Base-by-base conservation (phyloP, 1,140 invertebrate genomes). In the Rhyzopertha dominica region DNA sequence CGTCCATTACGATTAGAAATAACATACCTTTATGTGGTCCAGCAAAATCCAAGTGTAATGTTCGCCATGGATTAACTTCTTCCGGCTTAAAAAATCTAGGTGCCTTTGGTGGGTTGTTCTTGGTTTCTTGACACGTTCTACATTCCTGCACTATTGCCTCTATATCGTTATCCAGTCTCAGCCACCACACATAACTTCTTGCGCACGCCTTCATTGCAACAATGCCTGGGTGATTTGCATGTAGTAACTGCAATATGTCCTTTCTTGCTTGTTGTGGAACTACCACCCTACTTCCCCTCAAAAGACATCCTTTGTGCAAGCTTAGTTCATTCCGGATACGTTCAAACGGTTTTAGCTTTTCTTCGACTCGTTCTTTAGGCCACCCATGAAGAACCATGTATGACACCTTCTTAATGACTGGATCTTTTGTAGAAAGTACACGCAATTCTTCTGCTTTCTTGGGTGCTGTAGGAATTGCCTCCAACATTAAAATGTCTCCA, bases 161-260 rank as follows among this genome's bases (percentile, higher is more conserved):
- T 13, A 53, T 53, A 13, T 49, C 32, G n/a, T 41, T 36, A 48
- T 73, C 67, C 1, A 76, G 57, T 7, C 60, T 53, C 19, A 63
- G 63, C 72, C 71, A 76, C 59, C 62, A 76, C 1, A 70, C 50
- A 38, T 67, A 66, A 2, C 43, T 55, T 0, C 72, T 42, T 4
- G 71, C 65, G 4, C 64, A 26, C 5, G 38, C 20, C 45, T 74
- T 74, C 54, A 70, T 72, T 32, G 65, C 56, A 4, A 66, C 57
- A 4, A 72, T 67, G 1, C 73, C 69, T 23, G 63, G 50, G 51
- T 75, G 70, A 32, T 19, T 52, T 1, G 30, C 26, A 53, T 74
- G 72, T 19, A 75, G 56, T 34, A 61, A 51, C n/a, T 57, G 13
- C n/a, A 70, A 43, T 31, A 69, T 32, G 19, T 52, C 29, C 5